These are phyloP conservation scores for Thumatha senex DNA, from an alignment of 2,888 invertebrate genomes.

Conservation along the genomic window DNA sequence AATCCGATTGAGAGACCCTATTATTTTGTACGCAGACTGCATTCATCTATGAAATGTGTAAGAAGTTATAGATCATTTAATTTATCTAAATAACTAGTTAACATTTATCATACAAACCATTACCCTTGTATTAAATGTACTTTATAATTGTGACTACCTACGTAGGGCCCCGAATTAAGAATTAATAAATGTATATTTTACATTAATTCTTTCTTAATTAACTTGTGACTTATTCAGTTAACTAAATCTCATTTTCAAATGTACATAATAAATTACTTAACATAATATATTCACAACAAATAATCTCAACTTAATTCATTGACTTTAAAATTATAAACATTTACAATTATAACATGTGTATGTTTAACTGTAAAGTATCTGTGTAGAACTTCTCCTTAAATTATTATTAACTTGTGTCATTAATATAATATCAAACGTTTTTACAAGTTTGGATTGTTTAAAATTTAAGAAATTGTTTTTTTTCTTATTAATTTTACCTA, in stretches of 20 bases:
- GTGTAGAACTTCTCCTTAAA: constrained; percentile 17
- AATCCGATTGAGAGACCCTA: too few relatives aligned
- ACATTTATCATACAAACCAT: constrained; percentile 8
- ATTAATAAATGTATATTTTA: too few relatives aligned
- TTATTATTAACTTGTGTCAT: too few relatives aligned
- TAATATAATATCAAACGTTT: too few relatives aligned
- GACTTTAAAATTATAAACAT: constrained; percentile 9
- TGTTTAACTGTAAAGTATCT: constrained; percentile 15
- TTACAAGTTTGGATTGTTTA: too few relatives aligned
- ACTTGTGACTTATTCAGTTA: constrained; percentile 17
- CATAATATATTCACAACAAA: constrained; percentile 29
- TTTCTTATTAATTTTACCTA: too few relatives aligned
- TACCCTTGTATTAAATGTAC: constrained; percentile 8
- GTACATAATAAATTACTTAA: constrained; percentile 26
- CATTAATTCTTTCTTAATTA: background rate
- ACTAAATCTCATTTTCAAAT: constrained; percentile 7
- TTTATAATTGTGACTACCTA: constrained; percentile 7
- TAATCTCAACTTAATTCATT: background rate
- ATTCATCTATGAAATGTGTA: background rate
- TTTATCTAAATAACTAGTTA: constrained; percentile 13
- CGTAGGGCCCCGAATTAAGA: background rate
- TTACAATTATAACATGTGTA: constrained; percentile 11
- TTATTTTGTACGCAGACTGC: background rate
- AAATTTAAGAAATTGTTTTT: too few relatives aligned
- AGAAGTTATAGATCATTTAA: background rate